Conservation (phyloP, 2,113 vertebrate genomes). For the Eleginops maclovinus region DNA sequence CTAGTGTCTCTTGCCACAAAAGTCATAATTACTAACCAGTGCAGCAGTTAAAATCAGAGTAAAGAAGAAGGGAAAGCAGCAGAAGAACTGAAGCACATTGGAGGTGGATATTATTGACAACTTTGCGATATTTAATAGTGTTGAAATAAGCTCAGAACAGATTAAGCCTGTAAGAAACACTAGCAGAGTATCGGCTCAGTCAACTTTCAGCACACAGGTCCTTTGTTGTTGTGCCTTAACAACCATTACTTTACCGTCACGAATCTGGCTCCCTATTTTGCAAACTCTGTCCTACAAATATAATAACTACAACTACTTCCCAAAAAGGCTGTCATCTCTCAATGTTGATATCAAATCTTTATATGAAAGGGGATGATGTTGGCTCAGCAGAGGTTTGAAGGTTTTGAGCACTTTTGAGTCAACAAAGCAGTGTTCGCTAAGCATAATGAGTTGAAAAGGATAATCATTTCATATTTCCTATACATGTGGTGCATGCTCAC, state of each 20-base stretch:
- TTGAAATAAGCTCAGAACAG: neutral
- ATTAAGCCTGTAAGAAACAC: slow-evolving; percentile 16
- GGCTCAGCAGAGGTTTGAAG: neutral
- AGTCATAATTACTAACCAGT: neutral
- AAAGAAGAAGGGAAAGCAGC: neutral
- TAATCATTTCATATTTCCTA: neutral
- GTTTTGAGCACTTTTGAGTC: neutral
- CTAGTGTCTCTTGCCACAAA: neutral
- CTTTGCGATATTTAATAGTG: neutral
- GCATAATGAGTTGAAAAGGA: neutral
- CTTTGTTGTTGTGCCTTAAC: neutral
- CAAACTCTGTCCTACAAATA: neutral
- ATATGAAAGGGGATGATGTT: neutral
- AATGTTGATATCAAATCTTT: neutral
- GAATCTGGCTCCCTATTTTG: neutral
- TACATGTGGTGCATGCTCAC: slow-evolving; percentile 2
- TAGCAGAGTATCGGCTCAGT: neutral
- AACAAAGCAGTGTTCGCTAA: neutral
- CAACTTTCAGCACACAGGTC: neutral
- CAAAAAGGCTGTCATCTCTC: neutral
- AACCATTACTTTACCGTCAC: neutral
- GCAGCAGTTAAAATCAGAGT: neutral
- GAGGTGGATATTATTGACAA: neutral
- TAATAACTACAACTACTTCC: neutral
- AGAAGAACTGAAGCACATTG: neutral